Percentiles rank a stretch among this genome's conserved stretches.
Conservation (phyloP, 2,888 invertebrate genomes). For the Mythimna loreyi region DNA sequence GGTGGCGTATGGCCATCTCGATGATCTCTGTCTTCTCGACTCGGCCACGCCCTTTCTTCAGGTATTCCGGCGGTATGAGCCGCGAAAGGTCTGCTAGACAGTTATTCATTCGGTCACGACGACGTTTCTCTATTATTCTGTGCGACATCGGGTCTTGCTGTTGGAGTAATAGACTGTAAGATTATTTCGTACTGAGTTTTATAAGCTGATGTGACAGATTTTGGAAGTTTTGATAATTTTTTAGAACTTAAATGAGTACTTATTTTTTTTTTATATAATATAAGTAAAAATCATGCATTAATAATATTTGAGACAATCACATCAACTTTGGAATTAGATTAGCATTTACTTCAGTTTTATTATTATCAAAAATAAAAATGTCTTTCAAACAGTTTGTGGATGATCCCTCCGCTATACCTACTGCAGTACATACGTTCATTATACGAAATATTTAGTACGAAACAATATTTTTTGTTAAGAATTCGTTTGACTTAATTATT, state of each 20-base stretch:
- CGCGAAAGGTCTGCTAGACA: conserved; percentile 98
- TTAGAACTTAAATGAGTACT: background rate
- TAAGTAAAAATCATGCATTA: background rate
- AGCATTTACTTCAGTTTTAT: background rate
- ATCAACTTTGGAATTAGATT: conserved; percentile 6
- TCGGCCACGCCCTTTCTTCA: conserved; percentile 98
- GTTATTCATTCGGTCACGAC: conserved; percentile 99
- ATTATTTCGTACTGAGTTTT: conserved; percentile 1
- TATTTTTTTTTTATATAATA: background rate
- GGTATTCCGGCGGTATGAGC: conserved; percentile 97
- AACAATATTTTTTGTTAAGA: background rate
- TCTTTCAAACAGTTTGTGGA: conserved; percentile 23
- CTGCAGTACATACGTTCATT: no score
- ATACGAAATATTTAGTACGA: background rate
- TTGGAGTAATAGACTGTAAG: conserved; percentile 57
- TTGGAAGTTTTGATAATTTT: background rate
- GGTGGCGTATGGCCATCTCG: conserved; percentile 98
- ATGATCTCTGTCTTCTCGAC: conserved; percentile 99
- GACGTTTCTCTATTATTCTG: conserved; percentile 98
- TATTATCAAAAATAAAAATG: background rate
- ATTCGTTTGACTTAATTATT: no score
- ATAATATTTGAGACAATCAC: conserved; percentile 11
- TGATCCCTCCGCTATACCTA: conserved; percentile 16
- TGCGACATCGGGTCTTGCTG: conserved; percentile 99
- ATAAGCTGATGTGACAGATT: conserved; percentile 1